Base-by-base conservation (phyloP, 2,888 invertebrate genomes). In the Drosophila gaucha region DNA sequence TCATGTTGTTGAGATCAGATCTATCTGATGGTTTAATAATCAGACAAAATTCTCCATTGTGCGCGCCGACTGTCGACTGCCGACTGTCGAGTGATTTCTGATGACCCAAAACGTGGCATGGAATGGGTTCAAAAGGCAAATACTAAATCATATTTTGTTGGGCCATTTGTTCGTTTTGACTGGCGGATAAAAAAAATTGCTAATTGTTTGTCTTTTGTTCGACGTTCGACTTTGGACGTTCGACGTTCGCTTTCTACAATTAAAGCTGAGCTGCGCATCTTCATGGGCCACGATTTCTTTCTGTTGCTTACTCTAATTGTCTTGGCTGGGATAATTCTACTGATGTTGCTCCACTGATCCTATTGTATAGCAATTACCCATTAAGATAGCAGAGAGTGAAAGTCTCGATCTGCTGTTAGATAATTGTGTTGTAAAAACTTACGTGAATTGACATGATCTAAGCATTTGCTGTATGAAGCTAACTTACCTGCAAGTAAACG, bases 1-100 rank as follows among this genome's bases (percentile, higher is more conserved):
- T 54, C 26, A 41, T 68, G 58, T 67, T 63, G 62, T 43, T 63
- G 56, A 31, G 54, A 47, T 51, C 20, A 47, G 26, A 57, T 73
- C 58, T 52, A 65, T 28, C 69, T 70, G 83, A 85, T 85, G 80
- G 73, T 74, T 85, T 80, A 86, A 85, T 85, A 85, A 85, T 85
- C 78, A 80, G 75, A 74, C 67, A 62, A 78, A 77, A 72, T 79
- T 67, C 68, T 77, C 72, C 68, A 70, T 86, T 80, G 76, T 75
- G 38, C 41, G 31, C 56, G 24, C 14, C 26, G 14, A 26, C 43
- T 26, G 41, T 0, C 26, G 26, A 16, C 6, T 18, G 39, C 3
- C 28, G 43, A 18, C 28, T 18, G 14, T 18, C 28, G 46, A 31
- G n/a, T 60, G 74, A 50, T 62, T 54, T 56, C 35, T 44, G 56